These are phyloP conservation scores for Brachionus rotundiformis DNA, from an alignment of 1,140 invertebrate species.

Conservation along the genomic window DNA sequence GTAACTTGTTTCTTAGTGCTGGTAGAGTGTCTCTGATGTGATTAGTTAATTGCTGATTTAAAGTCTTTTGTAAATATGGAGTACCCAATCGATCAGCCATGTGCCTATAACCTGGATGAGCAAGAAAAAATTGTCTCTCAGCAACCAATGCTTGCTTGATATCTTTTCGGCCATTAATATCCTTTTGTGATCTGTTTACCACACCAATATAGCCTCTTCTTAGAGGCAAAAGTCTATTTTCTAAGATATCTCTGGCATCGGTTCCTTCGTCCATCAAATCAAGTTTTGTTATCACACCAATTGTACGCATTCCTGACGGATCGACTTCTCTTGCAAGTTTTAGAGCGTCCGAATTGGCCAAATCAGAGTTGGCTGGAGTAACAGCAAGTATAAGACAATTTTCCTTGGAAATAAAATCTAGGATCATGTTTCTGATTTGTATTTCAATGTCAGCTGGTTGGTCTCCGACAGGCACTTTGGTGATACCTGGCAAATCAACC, in stretches of 20 bases:
- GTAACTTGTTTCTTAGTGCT: slow-evolving; percentile 87
- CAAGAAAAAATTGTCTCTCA: slow-evolving; percentile 96
- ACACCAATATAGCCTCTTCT: slow-evolving; percentile 91
- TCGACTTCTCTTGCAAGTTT: slow-evolving; percentile 68
- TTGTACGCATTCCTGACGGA: slow-evolving; percentile 75
- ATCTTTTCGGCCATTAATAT: slow-evolving; percentile 95
- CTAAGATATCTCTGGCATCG: slow-evolving; percentile 93
- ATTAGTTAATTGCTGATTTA: slow-evolving; percentile 98
- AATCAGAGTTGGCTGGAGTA: slow-evolving; percentile 67
- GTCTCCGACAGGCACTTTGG: slow-evolving; percentile 64
- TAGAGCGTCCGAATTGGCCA: slow-evolving; percentile 68
- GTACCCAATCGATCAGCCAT: slow-evolving; percentile 95
- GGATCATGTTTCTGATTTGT: slow-evolving; percentile 63
- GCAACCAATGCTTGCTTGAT: slow-evolving; percentile 89
- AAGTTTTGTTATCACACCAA: slow-evolving; percentile 98
- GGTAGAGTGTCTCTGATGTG: slow-evolving; percentile 97
- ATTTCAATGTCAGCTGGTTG: slow-evolving; percentile 64
- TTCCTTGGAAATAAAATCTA: slow-evolving; percentile 66
- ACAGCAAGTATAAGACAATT: slow-evolving; percentile 67
- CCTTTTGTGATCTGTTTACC: slow-evolving; percentile 96
- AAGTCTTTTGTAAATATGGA: slow-evolving; percentile 89
- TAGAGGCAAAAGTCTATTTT: slow-evolving; percentile 92
- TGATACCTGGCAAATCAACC: slow-evolving; percentile 65
- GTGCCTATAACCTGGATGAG: slow-evolving; percentile 70
- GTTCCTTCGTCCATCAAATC: slow-evolving; percentile 99